A percentile compares a stretch with the other conserved stretches of the same genome.
Conservation (phyloP, 2,888 invertebrate genomes). For the Pollenia labialis region DNA sequence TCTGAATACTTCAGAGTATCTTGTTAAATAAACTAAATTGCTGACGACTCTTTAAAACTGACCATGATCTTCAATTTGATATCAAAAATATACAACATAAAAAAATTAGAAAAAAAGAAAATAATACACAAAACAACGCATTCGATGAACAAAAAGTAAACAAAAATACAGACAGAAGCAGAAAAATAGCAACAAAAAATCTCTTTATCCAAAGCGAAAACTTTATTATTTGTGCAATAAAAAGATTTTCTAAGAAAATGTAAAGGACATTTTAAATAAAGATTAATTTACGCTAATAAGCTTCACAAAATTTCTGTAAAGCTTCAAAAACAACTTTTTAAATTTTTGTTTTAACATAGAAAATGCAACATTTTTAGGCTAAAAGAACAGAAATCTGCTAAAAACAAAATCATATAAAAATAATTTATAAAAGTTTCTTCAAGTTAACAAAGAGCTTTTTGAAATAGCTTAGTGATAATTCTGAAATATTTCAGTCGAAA, state of each 20-base stretch:
- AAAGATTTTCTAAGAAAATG: not conserved
- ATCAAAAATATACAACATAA: constrained; percentile 3
- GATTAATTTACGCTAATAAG: too few species aligned
- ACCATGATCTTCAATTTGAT: constrained; percentile 72
- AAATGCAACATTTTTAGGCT: too few species aligned
- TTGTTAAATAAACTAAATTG: constrained; percentile 52
- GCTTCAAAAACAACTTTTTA: too few species aligned
- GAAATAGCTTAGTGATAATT: too few species aligned
- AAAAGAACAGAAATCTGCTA: too few species aligned
- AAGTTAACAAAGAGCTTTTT: not conserved
- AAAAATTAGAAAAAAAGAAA: not conserved
- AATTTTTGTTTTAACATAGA: too few species aligned
- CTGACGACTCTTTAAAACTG: constrained; percentile 53
- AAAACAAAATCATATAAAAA: not conserved
- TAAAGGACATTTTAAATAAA: too few species aligned
- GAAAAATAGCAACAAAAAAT: not conserved
- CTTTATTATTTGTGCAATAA: too few species aligned
- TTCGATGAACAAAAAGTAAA: constrained; percentile 36
- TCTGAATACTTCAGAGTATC: constrained; percentile 33
- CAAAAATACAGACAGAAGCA: not conserved
- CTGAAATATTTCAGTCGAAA: too few species aligned
- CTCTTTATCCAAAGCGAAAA: too few species aligned
- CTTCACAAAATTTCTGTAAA: too few species aligned
- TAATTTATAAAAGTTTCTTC: not conserved
- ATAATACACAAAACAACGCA: constrained; percentile 37